Conservation (phyloP, 2,888 invertebrate genomes). For the Xestia xanthographa region DNA sequence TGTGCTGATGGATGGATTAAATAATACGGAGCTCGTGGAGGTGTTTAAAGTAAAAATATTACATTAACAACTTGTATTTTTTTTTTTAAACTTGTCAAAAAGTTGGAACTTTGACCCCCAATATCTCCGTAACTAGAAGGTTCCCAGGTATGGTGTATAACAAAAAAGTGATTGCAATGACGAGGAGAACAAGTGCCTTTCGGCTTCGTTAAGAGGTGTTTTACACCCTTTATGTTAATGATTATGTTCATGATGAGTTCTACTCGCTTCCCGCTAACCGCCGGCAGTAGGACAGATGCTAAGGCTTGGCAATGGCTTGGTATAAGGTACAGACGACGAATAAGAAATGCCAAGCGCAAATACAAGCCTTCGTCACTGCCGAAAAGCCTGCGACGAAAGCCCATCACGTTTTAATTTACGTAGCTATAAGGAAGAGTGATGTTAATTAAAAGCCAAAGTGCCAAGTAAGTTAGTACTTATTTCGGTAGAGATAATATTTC, state of each 20-base stretch:
- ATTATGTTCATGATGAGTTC: background rate
- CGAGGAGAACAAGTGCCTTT: too few species aligned
- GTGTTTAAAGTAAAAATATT: too few species aligned
- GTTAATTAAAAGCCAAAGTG: conserved; percentile 30
- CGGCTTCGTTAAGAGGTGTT: too few species aligned
- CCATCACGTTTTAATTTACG: conserved; percentile 28
- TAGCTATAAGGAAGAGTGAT: background rate
- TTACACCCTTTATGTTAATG: too few species aligned
- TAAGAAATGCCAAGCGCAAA: conserved; percentile 37
- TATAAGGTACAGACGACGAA: conserved; percentile 11
- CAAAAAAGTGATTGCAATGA: too few species aligned
- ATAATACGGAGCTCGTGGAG: too few species aligned
- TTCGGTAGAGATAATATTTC: background rate
- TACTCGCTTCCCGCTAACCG: background rate
- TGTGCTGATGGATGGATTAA: too few species aligned
- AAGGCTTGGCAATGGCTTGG: conserved; percentile 29
- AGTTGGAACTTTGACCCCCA: too few species aligned
- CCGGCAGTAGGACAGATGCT: background rate
- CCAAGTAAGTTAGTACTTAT: background rate
- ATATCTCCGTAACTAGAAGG: too few species aligned
- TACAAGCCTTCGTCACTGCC: conserved; percentile 32
- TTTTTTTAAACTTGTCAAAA: too few species aligned
- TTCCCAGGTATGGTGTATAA: too few species aligned
- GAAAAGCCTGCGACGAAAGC: conserved; percentile 27
- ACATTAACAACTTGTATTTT: too few species aligned